Base-by-base conservation (phyloP, 2,888 invertebrate species). In the Melinaea menophilus region DNA sequence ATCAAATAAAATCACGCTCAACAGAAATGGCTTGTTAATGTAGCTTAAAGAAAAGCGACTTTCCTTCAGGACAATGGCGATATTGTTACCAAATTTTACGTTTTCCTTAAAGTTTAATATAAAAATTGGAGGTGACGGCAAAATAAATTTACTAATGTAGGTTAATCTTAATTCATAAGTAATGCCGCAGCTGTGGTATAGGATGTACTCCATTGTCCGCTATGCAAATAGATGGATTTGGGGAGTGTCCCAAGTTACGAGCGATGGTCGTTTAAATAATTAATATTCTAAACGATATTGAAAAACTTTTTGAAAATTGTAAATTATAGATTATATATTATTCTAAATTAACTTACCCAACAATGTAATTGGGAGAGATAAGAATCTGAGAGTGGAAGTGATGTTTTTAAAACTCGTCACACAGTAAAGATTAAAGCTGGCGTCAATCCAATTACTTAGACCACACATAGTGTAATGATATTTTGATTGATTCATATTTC, bases 401-500 rank as follows among this genome's bases (percentile, higher is more conserved):
- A 11, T 2, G 41, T 2, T 41, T 41, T 41, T 9, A 41, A 41
- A 41, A 41, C 11, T 9, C 1, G 9, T 2, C n/a, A 7, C 54
- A 9, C 46, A 46, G 12, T 12, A 58, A 48, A 41, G n/a, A 58
- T 34, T 33, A 57, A n/a, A 55, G 62, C 56, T n/a, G 13, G 33
- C 22, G 45, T 12, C 13, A 58, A 37, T 55, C 59, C 68, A 60
- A 47, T 74, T 34, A 72, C 75, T 79, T 79, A 70, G 2, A 69
- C 75, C 68, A 59, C 22, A 69, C 68, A 55, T 11, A 12, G 55
- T 62, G 68, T 79, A 82, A 84, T 77, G 79, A 80, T 82, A 80
- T 80, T 84, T 81, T 85, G 86, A 86, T 86, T 78, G 81, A 82
- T 81, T 78, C 80, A 79, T 81, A 79, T 81, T 80, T 80, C 79